Base-by-base conservation (phyloP, 2,888 invertebrate species). In the Idaea biselata region DNA sequence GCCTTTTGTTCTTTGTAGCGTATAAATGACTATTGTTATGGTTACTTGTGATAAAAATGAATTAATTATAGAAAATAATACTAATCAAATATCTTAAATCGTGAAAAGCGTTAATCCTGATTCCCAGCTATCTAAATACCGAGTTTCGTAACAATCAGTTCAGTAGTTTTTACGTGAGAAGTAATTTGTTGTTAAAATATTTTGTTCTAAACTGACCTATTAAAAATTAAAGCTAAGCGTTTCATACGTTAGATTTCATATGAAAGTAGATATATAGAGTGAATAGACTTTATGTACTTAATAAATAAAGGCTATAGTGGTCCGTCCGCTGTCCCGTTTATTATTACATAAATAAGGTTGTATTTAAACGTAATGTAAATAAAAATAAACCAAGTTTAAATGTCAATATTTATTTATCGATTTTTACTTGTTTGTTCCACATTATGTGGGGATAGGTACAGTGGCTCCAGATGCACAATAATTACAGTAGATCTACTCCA, bases 251-350 rank as follows among this genome's bases (percentile, higher is more conserved):
- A 25, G 25, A 25, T 25, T 25, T 25, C 25, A 25, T 25, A 8
- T 44, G 11, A 14, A 44, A 44, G 44, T 44, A 44, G 14, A 11
- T 44, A 8, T 44, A 44, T 1, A 25, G 25, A 25, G 25, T 25
- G 5, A 25, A 25, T 44, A 44, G 14, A 14, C 44, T 14, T 44
- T 14, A 44, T 44, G 8, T 44, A 14, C 14, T 8, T 44, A 44
- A 44, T 44, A 14, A 14, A 14, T 44, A 44, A 44, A 44, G 44
- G 14, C 44, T 44, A 60, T 76, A 79, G 79, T 76, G 77, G 76
- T 86, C 86, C 86, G 86, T 86, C 86, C 86, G 80, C 76, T 75
- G 70, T 73, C 63, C 63, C 69, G 73, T 69, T 71, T 68, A 62
- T 71, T 25, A 71, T 67, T 60, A 68, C 59, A 64, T 44, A 44